These are phyloP conservation scores for Agapornis canus DNA, from an alignment of 2,797 vertebrate genomes.

Conservation along the genomic window DNA sequence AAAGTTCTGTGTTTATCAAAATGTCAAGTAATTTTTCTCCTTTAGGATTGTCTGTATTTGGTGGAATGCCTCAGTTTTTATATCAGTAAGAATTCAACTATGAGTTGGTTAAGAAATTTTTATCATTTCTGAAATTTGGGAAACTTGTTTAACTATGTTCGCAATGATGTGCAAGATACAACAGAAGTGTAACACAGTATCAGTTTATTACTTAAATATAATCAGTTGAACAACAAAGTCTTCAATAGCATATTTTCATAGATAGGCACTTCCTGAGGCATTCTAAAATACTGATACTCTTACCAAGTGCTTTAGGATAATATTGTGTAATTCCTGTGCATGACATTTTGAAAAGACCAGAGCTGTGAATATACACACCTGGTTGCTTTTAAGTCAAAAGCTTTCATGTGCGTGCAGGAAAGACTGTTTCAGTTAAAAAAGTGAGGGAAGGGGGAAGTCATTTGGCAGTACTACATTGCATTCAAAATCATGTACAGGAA, in stretches of 20 bases:
- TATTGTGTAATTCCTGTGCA: neutral
- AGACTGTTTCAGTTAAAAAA: slow-evolving; percentile 21
- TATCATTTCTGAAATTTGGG: neutral
- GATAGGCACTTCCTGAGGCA: neutral
- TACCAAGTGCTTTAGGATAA: neutral
- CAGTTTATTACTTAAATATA: neutral
- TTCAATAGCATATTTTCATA: neutral
- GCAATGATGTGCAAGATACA: neutral
- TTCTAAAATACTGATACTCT: neutral
- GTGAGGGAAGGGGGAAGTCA: neutral
- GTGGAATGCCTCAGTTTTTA: neutral
- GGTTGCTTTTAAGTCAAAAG: slow-evolving; percentile 33
- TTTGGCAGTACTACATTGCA: neutral
- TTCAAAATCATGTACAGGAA: neutral
- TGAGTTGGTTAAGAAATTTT: neutral
- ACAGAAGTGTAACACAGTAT: neutral
- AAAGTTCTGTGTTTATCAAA: neutral
- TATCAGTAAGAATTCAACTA: neutral
- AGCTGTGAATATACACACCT: slow-evolving; percentile 32
- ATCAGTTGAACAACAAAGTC: neutral
- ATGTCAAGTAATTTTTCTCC: neutral
- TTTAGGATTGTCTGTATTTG: neutral
- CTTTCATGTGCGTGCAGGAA: slow-evolving; percentile 16
- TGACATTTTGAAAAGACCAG: neutral
- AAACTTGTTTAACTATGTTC: neutral